Evolutionary conservation across 2,888 invertebrate genomes (phyloP).

Genomic region (Pachydiplax longipennis): DNA sequence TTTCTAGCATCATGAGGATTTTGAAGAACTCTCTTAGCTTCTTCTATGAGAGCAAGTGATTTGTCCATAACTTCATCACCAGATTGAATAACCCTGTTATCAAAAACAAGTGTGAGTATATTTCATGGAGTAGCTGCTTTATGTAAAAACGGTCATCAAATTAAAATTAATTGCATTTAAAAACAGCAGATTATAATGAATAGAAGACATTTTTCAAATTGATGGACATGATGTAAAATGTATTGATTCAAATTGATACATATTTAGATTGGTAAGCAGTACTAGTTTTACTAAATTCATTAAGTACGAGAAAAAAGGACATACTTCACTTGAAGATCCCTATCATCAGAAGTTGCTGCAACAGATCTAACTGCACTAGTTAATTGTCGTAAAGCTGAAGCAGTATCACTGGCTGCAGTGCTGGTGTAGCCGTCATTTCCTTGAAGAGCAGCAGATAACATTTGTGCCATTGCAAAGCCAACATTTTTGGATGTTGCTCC

Average conservation of each 20-base stretch:
- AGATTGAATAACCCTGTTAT: conserved; percentile 59
- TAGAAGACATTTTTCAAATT: too few relatives aligned
- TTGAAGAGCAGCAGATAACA: conserved; percentile 84
- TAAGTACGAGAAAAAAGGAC: not conserved
- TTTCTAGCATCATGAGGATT: conserved; percentile 65
- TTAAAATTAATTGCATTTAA: too few relatives aligned
- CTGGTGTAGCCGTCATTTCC: conserved; percentile 82
- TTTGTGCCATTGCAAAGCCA: conserved; percentile 82
- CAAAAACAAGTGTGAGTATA: not conserved
- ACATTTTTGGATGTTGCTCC: conserved; percentile 75
- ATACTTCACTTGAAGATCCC: conserved; percentile 62
- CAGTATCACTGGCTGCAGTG: conserved; percentile 82
- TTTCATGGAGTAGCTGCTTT: too few relatives aligned
- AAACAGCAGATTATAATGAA: too few relatives aligned
- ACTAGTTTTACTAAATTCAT: not conserved
- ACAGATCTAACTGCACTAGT: conserved; percentile 79
- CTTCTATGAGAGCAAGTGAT: conserved; percentile 79
- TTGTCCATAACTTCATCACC: conserved; percentile 83
- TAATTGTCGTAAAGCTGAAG: conserved; percentile 76
- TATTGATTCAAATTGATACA: too few relatives aligned
- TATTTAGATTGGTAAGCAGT: too few relatives aligned
- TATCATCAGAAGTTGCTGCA: conserved; percentile 73
- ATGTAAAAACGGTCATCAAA: too few relatives aligned
- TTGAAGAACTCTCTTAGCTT: conserved; percentile 78
- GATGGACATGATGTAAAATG: too few relatives aligned